Evolutionary conservation across 2,888 invertebrate genomes (phyloP), one percentile per base, ranked within the genome.

Genomic region (Hipparchia sbordonii): DNA sequence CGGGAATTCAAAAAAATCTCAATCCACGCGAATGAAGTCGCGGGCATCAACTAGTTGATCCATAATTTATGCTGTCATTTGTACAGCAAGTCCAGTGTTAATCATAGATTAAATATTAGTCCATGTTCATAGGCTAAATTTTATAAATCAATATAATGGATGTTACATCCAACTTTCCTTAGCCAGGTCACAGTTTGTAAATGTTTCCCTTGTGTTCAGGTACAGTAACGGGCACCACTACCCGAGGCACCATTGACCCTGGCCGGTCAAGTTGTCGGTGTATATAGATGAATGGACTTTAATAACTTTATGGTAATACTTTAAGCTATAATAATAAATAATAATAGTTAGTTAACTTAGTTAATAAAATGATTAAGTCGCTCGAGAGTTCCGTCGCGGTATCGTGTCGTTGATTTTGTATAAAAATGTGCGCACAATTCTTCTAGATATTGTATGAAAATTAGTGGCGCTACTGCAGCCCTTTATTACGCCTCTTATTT

Each of bases 171-270:
- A 39, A 4, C 5, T 39, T 39, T 39, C 39, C 39, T 2, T 39
- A 39, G 39, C 4, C 5, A 5, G 39, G 39, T 39, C 1, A n/a
- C 7, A 48, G 23, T 6, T 57, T 10, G 45, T 56, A 56, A 48
- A 5, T 61, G 23, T 70, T 63, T 60, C 48, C 39, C 39, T 39
- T 7, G 33, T 77, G 33, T 75, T 2, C 84, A 93, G 93, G 80
- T 93, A 93, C 86, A 88, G 82, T 80, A 91, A 87, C 77, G 89
- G 89, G 0, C 90, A 91, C 77, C 89, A 92, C 81, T 93, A 93
- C 82, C 86, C 89, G 6, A 80, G 93, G 76, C 93, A 92, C 81
- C 93, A 91, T 88, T 93, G 93, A 93, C 93, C 87, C 85, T 76
- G 86, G 90, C 83, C 78, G 71, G 77, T 74, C 77, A 74, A 83